Percentiles rank a stretch among this genome's conserved stretches.
phyloP scores from a whole-genome alignment of 2,888 invertebrate genomes.

The Drosophila greeni region DNA sequence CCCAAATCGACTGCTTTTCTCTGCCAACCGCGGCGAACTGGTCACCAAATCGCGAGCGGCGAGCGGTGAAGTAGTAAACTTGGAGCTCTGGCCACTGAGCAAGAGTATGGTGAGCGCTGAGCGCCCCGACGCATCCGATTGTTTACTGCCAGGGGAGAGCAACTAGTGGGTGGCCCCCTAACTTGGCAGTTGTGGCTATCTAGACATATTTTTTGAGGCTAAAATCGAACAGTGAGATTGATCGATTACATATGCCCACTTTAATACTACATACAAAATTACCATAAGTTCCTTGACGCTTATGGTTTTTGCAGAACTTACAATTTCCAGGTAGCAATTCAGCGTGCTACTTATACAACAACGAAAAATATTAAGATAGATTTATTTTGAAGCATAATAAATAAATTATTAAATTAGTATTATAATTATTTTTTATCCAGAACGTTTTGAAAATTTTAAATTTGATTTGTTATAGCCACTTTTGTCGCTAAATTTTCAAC shows the following conservation, averaged over 20 bases:
- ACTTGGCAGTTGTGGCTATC: background rate
- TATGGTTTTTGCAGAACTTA: background rate
- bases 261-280: background rate
- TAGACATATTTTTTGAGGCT: background rate
- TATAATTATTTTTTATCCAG: background rate
- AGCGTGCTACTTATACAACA: background rate
- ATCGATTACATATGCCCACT: background rate
- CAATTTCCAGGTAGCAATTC: background rate
- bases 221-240: background rate
- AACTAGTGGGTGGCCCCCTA: conserved; percentile 35
- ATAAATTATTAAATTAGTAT: background rate
- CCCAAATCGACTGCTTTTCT: conserved; percentile 49
- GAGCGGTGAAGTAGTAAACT: conserved; percentile 12
- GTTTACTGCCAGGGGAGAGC: conserved; percentile 29
- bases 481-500: background rate
- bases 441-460: background rate
- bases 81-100: conserved; percentile 52
- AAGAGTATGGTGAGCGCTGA: conserved; percentile 2
- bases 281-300: background rate
- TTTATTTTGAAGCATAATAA: background rate
- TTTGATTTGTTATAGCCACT: background rate
- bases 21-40: conserved; percentile 58
- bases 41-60: conserved; percentile 50
- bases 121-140: conserved; percentile 45
- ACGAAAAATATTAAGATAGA: background rate